Evolutionary conservation across 2,888 invertebrate species (phyloP).

Genomic region (Blastobasis adustella): DNA sequence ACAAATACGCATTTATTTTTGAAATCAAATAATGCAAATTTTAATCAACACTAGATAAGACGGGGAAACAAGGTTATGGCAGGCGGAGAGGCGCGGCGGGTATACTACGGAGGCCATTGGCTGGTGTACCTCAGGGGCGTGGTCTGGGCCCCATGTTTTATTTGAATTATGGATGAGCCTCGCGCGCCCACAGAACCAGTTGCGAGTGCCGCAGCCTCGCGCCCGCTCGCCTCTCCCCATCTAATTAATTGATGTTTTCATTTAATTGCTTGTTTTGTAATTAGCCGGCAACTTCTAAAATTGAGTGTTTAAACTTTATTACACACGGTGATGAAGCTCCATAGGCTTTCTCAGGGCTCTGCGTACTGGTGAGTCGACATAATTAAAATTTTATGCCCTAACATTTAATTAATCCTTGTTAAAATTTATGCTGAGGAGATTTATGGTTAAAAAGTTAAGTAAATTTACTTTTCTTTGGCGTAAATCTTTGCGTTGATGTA

Average conservation of each 20-base stretch:
- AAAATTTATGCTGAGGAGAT: neutral
- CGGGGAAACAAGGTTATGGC: slow-evolving; percentile 58
- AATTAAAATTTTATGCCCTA: slow-evolving; percentile 1
- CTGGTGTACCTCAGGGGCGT: slow-evolving; percentile 66
- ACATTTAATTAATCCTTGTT: neutral
- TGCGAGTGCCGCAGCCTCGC: slow-evolving; percentile 62
- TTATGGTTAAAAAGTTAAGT: neutral
- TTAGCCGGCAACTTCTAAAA: slow-evolving; percentile 56
- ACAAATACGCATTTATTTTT: slow-evolving; percentile 60
- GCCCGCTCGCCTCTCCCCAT: slow-evolving; percentile 66
- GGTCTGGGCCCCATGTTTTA: slow-evolving; percentile 69
- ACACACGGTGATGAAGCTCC: slow-evolving; percentile 37
- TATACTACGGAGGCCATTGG: slow-evolving; percentile 60
- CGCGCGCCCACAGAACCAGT: slow-evolving; percentile 63
- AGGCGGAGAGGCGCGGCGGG: slow-evolving; percentile 61
- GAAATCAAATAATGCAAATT: slow-evolving; percentile 58
- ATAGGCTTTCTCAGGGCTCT: slow-evolving; percentile 17
- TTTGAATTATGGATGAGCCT: slow-evolving; percentile 73
- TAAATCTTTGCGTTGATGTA: neutral
- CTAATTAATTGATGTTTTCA: slow-evolving; percentile 72
- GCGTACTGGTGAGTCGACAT: slow-evolving; percentile 23
- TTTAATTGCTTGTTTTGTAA: slow-evolving; percentile 67
- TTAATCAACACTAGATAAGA: slow-evolving; percentile 44
- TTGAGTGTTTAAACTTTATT: slow-evolving; percentile 58
- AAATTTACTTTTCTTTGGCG: neutral